Conservation (phyloP, 2,888 invertebrate species). For the Netelia virgata region DNA sequence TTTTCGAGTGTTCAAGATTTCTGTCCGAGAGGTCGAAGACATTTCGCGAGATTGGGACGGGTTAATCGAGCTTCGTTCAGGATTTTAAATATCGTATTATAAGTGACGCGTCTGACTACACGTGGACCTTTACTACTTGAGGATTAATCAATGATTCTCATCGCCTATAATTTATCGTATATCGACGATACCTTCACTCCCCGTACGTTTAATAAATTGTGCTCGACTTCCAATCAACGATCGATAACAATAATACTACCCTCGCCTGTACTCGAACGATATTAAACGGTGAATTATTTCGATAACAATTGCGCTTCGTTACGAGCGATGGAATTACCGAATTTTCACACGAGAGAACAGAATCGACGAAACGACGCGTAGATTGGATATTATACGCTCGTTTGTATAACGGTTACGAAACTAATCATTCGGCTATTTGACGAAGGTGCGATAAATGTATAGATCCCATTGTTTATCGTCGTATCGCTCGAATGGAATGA, state of each 20-base stretch:
- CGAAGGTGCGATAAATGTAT: not conserved
- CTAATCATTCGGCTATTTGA: not conserved
- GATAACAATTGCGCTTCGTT: slow-evolving; percentile 24
- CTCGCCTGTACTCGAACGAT: not conserved
- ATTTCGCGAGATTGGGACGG: too few species aligned
- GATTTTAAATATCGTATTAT: too few species aligned
- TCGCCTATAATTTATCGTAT: too few species aligned
- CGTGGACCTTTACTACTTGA: too few species aligned
- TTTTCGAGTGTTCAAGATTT: too few species aligned
- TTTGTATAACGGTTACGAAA: not conserved
- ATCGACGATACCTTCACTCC: too few species aligned
- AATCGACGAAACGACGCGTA: not conserved
- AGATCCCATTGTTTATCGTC: not conserved
- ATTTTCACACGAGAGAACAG: not conserved
- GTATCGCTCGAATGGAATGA: not conserved
- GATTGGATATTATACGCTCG: not conserved
- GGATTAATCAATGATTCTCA: too few species aligned
- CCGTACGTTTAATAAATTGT: too few species aligned
- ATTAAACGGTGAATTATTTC: slow-evolving; percentile 10
- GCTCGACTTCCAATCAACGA: too few species aligned
- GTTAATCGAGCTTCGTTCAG: too few species aligned
- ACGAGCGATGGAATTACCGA: not conserved
- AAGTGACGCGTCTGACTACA: too few species aligned
- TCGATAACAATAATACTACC: not conserved
- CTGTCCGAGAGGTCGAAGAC: too few species aligned